phyloP scores from a whole-genome alignment of 2,797 vertebrate genomes.

The Acestrorhynchus altus region DNA sequence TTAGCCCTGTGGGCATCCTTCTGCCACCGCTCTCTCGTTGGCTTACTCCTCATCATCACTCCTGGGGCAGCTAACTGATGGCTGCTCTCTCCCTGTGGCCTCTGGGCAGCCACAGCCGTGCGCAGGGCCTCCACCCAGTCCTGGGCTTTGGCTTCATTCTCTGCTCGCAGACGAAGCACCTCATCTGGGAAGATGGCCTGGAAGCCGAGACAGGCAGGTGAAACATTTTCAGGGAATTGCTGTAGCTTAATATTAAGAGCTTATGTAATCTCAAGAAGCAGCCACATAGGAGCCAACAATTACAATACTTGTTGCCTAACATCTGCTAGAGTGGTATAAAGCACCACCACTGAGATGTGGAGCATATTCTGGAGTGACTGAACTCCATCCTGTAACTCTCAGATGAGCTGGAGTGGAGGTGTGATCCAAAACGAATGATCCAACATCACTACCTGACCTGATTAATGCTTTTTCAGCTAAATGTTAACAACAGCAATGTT shows the following conservation, averaged over 20 bases:
- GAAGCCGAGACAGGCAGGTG: slow-evolving; percentile 56
- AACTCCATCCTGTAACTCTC: too few relatives aligned
- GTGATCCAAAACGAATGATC: too few relatives aligned
- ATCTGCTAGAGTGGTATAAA: too few relatives aligned
- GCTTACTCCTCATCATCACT: slow-evolving; percentile 71
- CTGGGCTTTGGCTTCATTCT: slow-evolving; percentile 82
- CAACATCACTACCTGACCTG: too few relatives aligned
- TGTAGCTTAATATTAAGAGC: too few relatives aligned
- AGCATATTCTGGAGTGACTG: too few relatives aligned
- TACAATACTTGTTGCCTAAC: too few relatives aligned
- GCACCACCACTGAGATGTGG: too few relatives aligned
- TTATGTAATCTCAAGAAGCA: too few relatives aligned
- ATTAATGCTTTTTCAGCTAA: too few relatives aligned
- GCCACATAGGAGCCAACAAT: too few relatives aligned
- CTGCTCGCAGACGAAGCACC: slow-evolving; percentile 86
- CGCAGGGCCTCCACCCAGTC: slow-evolving; percentile 91
- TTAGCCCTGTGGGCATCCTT: slow-evolving; percentile 85
- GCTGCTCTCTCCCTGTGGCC: slow-evolving; percentile 70
- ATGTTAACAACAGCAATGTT: background rate
- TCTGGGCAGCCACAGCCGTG: slow-evolving; percentile 75
- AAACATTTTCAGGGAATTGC: background rate
- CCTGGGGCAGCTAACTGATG: slow-evolving; percentile 68
- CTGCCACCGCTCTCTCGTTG: slow-evolving; percentile 72
- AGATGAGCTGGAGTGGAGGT: too few relatives aligned
- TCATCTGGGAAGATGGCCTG: slow-evolving; percentile 89